Evolutionary conservation across 2,888 invertebrate species (phyloP), one percentile per base, ranked within the genome.

Genomic region (Dione juno): DNA sequence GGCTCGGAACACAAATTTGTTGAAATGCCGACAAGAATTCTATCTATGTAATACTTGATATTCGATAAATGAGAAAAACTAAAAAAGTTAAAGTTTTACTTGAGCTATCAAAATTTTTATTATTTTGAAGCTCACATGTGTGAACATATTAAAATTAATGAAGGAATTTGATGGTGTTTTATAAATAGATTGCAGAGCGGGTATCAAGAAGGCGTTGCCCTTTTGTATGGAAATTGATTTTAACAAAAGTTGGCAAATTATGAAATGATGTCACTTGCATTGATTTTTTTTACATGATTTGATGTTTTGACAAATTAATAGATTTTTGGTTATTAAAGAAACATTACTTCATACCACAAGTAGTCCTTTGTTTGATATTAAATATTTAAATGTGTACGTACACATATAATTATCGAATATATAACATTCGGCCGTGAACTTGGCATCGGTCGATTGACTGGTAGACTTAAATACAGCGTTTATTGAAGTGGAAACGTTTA

Each of bases 211-310:
- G 79, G 73, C 79, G 76, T 77, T 79, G 78, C 78, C 78, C 78
- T 76, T 69, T 77, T 71, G 74, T 21, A 76, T 79, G 76, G 75
- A 80, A 79, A 82, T 80, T 81, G 78, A 70, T 64, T 73, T 76
- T 77, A 77, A 74, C 28, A 28, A 28, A 28, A 3, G 68, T 71
- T 69, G 76, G 78, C 78, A 78, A 77, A 81, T 82, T 81, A 16
- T 81, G 50, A 74, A 78, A 72, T 76, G 79, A 73, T 53, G 35
- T n/a, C 67, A 70, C 65, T 66, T 70, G 58, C n/a, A n/a, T n/a
- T n/a, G n/a, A n/a, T n/a, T n/a, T n/a, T n/a, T n/a, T n/a, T n/a
- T n/a, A n/a, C n/a, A n/a, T 0, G 45, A 45, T 45, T 14, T 45
- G 37, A 40, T 41, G 14, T 35, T 54, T 67, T 43, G 19, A 52